These are phyloP conservation scores for Brachylomia viminalis DNA, from an alignment of 2,888 invertebrate species.

Conservation along the genomic window DNA sequence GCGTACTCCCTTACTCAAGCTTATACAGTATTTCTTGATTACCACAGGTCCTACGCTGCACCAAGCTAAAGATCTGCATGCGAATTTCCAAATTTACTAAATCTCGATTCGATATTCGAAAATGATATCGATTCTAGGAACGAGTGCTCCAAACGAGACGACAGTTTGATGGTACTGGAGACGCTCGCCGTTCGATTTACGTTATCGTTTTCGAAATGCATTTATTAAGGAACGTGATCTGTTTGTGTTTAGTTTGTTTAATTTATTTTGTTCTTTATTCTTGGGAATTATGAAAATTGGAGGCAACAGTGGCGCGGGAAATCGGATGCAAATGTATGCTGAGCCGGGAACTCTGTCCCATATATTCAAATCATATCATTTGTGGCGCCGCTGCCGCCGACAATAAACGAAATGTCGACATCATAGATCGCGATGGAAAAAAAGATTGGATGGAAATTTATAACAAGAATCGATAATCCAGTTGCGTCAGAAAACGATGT, in stretches of 20 bases:
- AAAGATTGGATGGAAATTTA: conserved; percentile 52
- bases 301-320: conserved; percentile 33
- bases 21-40: conserved; percentile 76
- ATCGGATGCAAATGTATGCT: conserved; percentile 61
- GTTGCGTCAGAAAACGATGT: conserved; percentile 17
- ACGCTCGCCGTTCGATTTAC: conserved; percentile 75
- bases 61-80: conserved; percentile 83
- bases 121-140: conserved; percentile 78
- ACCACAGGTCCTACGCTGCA: conserved; percentile 77
- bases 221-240: conserved; percentile 77
- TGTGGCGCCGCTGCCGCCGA: conserved; percentile 46
- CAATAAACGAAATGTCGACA: conserved; percentile 44
- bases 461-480: conserved; percentile 38
- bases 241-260: conserved; percentile 67
- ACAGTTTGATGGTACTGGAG: conserved; percentile 77
- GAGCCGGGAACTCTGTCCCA: conserved; percentile 38
- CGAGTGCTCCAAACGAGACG: conserved; percentile 75
- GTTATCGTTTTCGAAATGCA: conserved; percentile 76
- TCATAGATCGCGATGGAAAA: conserved; percentile 45
- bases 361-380: conserved; percentile 64
- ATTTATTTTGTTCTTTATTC: conserved; percentile 65
- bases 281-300: conserved; percentile 56
- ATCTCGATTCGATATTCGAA: conserved; percentile 81
- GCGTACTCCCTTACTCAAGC: conserved; percentile 66
- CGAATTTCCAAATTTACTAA: conserved; percentile 85